phyloP scores from a whole-genome alignment of 1,140 invertebrate genomes.

The Drosophila kepulauana region DNA sequence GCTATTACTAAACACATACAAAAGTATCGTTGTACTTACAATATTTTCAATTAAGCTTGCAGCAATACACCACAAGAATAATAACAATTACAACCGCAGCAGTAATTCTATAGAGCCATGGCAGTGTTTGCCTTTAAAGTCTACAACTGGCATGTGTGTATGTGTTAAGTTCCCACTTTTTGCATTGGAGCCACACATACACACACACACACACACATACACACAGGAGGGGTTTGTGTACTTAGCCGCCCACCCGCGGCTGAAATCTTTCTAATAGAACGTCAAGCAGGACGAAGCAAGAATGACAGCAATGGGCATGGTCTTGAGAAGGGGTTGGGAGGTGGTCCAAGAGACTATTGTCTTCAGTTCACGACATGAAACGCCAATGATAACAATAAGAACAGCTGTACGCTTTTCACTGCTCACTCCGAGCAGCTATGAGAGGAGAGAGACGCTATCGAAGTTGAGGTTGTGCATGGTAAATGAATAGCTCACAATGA shows the following conservation, averaged over 20 bases:
- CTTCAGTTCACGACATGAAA: constrained; percentile 27
- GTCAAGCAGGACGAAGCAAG: constrained; percentile 4
- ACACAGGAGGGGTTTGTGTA: not conserved
- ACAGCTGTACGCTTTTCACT: constrained; percentile 9
- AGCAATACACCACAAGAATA: constrained; percentile 75
- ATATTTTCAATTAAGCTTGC: constrained; percentile 81
- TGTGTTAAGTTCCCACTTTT: constrained; percentile 19
- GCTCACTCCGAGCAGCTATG: not conserved
- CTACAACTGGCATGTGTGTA: not conserved
- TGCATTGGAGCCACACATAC: constrained; percentile 10
- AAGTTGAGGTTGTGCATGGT: constrained; percentile 49
- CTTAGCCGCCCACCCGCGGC: constrained; percentile 28
- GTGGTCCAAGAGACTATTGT: constrained; percentile 24
- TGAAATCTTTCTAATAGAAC: constrained; percentile 37
- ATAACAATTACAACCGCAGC: constrained; percentile 73
- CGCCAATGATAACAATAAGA: constrained; percentile 27
- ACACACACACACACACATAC: too few species aligned
- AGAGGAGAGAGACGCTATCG: constrained; percentile 9
- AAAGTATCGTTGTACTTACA: constrained; percentile 57
- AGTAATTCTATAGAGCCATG: constrained; percentile 35
- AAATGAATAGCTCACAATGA: constrained; percentile 73
- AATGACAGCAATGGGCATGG: not conserved
- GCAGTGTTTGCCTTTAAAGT: constrained; percentile 16
- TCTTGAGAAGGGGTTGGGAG: not conserved
- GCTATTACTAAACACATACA: constrained; percentile 69